Evolutionary conservation across 2,797 vertebrate genomes (phyloP).

Genomic region (Acanthiza pusilla): DNA sequence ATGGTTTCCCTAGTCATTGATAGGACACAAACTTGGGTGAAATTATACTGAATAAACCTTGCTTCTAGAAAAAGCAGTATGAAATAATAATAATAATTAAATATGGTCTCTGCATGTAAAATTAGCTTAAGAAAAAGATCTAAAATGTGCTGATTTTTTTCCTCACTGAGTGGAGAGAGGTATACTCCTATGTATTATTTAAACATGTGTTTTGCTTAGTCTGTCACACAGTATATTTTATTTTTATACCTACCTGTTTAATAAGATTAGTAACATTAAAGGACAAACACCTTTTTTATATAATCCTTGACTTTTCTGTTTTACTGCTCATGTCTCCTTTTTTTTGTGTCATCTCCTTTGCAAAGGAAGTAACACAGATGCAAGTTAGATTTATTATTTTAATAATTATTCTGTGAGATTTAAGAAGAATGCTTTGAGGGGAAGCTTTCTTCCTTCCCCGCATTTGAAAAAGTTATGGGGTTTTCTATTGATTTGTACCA

Average conservation of each 20-base stretch:
- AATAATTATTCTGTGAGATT: background rate
- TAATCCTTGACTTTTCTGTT: background rate
- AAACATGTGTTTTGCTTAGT: background rate
- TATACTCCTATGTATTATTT: background rate
- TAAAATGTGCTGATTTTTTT: fast-evolving
- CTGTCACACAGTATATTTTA: background rate
- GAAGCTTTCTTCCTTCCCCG: too few species aligned
- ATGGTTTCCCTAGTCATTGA: background rate
- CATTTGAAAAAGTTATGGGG: background rate
- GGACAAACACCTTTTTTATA: background rate
- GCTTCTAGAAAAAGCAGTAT: background rate
- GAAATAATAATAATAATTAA: background rate
- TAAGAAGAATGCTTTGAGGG: background rate
- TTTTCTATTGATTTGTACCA: background rate
- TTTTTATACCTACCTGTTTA: background rate
- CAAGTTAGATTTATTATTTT: background rate
- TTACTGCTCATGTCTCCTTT: background rate
- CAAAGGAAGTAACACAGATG: background rate
- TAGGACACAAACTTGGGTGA: background rate
- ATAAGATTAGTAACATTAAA: background rate
- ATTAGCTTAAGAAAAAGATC: background rate
- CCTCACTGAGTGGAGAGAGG: background rate
- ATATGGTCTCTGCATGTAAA: background rate
- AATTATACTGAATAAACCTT: background rate
- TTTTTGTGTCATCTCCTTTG: background rate